Percentiles rank a stretch among this genome's conserved stretches.
These are phyloP conservation scores for Fregata magnificens DNA, from an alignment of 2,113 vertebrate species.

Conservation along the genomic window DNA sequence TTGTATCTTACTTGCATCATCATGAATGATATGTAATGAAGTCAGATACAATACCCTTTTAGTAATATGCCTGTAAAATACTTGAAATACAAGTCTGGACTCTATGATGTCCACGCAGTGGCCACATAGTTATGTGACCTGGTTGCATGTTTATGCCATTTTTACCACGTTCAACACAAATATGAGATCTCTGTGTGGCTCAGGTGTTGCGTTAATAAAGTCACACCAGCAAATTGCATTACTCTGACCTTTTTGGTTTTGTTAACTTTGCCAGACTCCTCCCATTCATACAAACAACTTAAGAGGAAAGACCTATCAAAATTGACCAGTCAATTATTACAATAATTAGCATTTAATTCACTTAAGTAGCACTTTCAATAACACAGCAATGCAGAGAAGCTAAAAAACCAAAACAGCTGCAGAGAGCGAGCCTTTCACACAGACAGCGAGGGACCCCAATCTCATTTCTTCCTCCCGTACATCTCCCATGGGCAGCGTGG, in stretches of 20 bases:
- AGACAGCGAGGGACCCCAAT: background rate
- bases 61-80: background rate
- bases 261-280: background rate
- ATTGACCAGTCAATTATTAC: background rate
- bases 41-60: background rate
- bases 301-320: background rate
- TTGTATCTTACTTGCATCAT: background rate
- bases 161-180: background rate
- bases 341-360: background rate
- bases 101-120: background rate
- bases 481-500: background rate
- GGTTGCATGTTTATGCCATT: background rate
- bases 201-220: background rate
- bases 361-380: background rate
- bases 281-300: background rate
- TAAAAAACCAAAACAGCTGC: background rate
- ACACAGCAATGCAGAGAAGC: background rate
- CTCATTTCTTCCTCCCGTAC: background rate
- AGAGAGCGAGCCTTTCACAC: background rate
- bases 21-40: background rate
- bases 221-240: background rate
- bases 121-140: background rate
- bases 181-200: background rate
- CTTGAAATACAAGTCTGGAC: background rate
- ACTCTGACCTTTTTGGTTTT: background rate